Base-by-base conservation (phyloP, 2,888 invertebrate genomes). In the Protodeltote pygarga region DNA sequence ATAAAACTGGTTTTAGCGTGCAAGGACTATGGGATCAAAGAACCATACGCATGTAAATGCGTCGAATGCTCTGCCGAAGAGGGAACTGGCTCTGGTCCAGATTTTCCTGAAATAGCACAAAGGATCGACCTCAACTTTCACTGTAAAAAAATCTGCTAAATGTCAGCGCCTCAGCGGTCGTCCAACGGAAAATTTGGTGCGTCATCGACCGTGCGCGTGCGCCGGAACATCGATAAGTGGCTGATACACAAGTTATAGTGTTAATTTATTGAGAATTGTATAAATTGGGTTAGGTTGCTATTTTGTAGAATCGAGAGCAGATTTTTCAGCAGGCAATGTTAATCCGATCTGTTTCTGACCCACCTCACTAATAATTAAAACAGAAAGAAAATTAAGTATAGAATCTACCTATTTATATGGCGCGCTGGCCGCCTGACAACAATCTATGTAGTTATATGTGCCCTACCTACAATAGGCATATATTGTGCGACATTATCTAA, bases 61-160 rank as follows among this genome's bases (percentile, higher is more conserved):
- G 87, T 68, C 84, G 81, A 79, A 81, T 65, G 67, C 71, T 71
- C 67, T 71, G 59, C 65, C 73, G 65, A 69, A 77, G 69, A 73
- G 71, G 73, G 65, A 75, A 63, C 83, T 92, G 92, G 91, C 88
- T 67, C 57, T 54, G 41, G 53, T 85, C 92, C 92, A 92, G 78
- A 44, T 86, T 85, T 80, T 85, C 89, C 90, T 86, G 83, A 91
- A 92, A 91, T 92, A 92, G 90, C 91, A 92, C 92, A 92, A 92
- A 92, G 92, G 89, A 91, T 86, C 81, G 85, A 86, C 87, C 87
- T 87, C 81, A 81, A 73, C 71, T 79, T 79, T 76, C 65, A 60
- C 64, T 77, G 70, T 78, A 79, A 80, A 85, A 83, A 81, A 88
- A 85, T 88, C 86, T 89, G 87, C 79, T 84, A 89, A 89, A 82